These are phyloP conservation scores for Diorhabda elongata DNA, from an alignment of 1,140 invertebrate genomes.

Conservation along the genomic window DNA sequence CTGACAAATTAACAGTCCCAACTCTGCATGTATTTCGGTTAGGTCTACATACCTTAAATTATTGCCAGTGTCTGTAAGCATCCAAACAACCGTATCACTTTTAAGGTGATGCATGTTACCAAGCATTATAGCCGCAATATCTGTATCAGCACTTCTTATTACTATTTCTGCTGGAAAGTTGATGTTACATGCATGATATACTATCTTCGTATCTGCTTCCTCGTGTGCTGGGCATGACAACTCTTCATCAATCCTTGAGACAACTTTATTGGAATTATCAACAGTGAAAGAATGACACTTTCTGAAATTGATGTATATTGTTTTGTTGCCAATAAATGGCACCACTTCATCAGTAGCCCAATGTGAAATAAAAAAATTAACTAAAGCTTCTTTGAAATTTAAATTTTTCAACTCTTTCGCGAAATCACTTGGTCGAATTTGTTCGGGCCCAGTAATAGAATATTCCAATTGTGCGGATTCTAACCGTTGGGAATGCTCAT, in stretches of 20 bases:
- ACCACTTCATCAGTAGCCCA: slow-evolving; percentile 27
- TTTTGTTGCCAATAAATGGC: slow-evolving; percentile 27
- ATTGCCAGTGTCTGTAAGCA: slow-evolving; percentile 10
- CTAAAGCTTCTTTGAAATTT: not conserved
- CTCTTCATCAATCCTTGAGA: slow-evolving; percentile 9
- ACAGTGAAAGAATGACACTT: slow-evolving; percentile 17
- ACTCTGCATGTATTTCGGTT: slow-evolving; percentile 29
- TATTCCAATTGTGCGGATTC: slow-evolving; percentile 13
- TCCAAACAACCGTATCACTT: slow-evolving; percentile 21
- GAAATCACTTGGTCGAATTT: slow-evolving; percentile 23
- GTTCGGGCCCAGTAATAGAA: slow-evolving; percentile 15
- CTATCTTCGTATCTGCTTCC: slow-evolving; percentile 10
- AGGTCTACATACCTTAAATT: not conserved
- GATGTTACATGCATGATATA: slow-evolving; percentile 11
- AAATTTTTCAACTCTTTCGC: slow-evolving; percentile 12
- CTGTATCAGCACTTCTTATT: slow-evolving; percentile 11
- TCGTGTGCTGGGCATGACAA: slow-evolving; percentile 16
- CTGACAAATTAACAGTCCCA: slow-evolving; percentile 33
- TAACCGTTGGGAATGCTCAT: slow-evolving; percentile 17
- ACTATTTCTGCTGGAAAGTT: slow-evolving; percentile 1
- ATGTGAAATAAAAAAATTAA: slow-evolving; percentile 24
- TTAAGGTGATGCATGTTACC: slow-evolving; percentile 21
- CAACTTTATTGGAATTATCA: not conserved
- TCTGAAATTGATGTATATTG: slow-evolving; percentile 18
- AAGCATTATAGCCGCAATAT: slow-evolving; percentile 22